Percentiles rank a stretch among this genome's conserved stretches.
phyloP scores from a whole-genome alignment of 2,797 vertebrate genomes.

The Hephaestus fuliginosus region DNA sequence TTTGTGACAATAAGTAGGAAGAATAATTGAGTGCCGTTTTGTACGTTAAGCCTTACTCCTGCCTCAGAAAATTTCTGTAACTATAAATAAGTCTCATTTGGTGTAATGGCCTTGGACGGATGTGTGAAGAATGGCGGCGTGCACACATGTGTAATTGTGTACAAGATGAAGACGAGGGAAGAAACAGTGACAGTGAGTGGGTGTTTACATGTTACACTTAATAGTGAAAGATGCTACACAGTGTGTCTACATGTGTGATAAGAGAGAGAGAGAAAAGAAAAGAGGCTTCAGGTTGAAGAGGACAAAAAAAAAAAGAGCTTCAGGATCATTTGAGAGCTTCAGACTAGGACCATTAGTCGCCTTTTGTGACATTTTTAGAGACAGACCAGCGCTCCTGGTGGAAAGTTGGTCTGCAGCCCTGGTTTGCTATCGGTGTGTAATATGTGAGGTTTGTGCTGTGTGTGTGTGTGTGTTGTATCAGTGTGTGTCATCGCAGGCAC shows the following conservation, averaged over 20 bases:
- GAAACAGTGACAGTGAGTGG: constrained; percentile 22
- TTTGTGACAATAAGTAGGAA: constrained; percentile 33
- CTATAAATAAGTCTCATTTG: constrained; percentile 62
- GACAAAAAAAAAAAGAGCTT: background rate
- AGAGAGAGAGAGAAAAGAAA: background rate
- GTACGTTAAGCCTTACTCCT: constrained; percentile 30
- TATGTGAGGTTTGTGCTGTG: constrained; percentile 1
- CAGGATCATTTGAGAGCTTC: background rate
- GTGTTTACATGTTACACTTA: constrained; percentile 28
- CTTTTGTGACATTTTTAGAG: constrained; percentile 18
- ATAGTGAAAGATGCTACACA: background rate
- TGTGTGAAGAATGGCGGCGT: constrained; percentile 43
- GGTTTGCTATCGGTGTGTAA: background rate
- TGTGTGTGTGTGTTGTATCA: constrained; percentile 24
- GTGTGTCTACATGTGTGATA: background rate
- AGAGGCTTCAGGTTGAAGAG: background rate
- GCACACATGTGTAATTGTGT: constrained; percentile 32
- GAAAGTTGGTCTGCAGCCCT: constrained; percentile 7
- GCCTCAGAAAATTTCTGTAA: constrained; percentile 41
- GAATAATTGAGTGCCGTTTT: constrained; percentile 40
- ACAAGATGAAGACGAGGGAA: constrained; percentile 21
- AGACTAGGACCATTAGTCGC: background rate
- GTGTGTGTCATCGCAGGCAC: constrained; percentile 43
- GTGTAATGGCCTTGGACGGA: constrained; percentile 53
- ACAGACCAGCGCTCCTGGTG: background rate